A percentile compares a stretch with the other conserved stretches of the same genome.
Conservation (phyloP, 2,888 invertebrate genomes). For the Phaonia tiefii region DNA sequence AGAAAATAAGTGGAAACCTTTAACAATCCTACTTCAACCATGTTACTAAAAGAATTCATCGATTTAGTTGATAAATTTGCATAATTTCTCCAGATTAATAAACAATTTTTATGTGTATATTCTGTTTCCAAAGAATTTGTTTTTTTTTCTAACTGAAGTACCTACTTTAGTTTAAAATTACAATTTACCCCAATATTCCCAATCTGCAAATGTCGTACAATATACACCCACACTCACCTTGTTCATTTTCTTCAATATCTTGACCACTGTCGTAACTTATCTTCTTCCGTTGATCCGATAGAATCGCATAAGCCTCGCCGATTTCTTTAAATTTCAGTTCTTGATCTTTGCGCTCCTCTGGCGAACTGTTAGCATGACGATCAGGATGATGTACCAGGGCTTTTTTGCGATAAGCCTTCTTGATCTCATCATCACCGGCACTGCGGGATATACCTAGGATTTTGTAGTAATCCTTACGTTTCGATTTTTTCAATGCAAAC, state of each 20-base stretch:
- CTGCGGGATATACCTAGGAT: constrained; percentile 92
- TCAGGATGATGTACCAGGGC: constrained; percentile 97
- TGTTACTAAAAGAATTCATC: too few relatives aligned
- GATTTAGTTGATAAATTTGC: too few relatives aligned
- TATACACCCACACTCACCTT: constrained; percentile 69
- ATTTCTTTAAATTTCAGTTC: constrained; percentile 97
- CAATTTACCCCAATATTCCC: too few relatives aligned
- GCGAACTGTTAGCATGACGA: constrained; percentile 93
- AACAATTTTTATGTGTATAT: too few relatives aligned
- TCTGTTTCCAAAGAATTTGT: too few relatives aligned
- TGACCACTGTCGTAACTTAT: constrained; percentile 95
- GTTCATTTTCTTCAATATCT: constrained; percentile 87
- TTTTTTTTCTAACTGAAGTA: too few relatives aligned
- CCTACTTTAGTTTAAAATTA: too few relatives aligned
- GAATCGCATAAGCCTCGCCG: constrained; percentile 96
- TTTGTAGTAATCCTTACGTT: constrained; percentile 97
- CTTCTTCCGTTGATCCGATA: constrained; percentile 95
- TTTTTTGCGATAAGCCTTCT: constrained; percentile 90
- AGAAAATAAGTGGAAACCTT: too few relatives aligned
- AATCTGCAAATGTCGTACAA: not conserved
- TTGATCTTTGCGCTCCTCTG: constrained; percentile 92
- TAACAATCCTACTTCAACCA: too few relatives aligned
- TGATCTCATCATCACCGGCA: constrained; percentile 95
- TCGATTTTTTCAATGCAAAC: constrained; percentile 92
- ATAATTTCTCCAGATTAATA: too few relatives aligned